Evolutionary conservation across 2,797 vertebrate species (phyloP).

Genomic region (Tarsius wallacei): DNA sequence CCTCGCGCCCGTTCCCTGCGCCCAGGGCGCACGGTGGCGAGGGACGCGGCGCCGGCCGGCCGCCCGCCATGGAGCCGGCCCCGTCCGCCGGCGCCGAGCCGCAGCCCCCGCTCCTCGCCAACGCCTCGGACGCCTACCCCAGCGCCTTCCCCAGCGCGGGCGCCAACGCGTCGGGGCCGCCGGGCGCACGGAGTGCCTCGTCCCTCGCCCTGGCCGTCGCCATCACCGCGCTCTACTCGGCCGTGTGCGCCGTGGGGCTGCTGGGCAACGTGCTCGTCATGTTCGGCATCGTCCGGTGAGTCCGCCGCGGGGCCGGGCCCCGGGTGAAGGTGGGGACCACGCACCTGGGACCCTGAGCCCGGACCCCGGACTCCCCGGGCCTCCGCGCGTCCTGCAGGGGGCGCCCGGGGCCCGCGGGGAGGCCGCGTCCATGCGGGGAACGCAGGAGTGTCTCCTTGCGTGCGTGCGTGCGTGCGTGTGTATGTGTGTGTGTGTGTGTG

Average conservation of each 20-base stretch:
- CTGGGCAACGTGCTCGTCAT: constrained; percentile 97
- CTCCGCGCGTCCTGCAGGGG: not conserved
- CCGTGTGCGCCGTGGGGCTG: constrained; percentile 97
- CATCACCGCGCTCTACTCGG: constrained; percentile 97
- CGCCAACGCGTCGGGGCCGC: constrained; percentile 85
- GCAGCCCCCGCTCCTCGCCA: constrained; percentile 87
- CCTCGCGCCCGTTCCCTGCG: constrained; percentile 55
- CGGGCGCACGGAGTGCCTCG: constrained; percentile 87
- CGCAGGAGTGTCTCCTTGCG: no score
- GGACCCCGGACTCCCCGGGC: rapidly evolving
- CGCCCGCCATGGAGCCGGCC: constrained; percentile 91
- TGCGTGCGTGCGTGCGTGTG: not conserved
- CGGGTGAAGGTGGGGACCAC: not conserved
- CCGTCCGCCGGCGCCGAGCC: constrained; percentile 87
- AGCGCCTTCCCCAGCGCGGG: constrained; percentile 85
- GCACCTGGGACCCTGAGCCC: rapidly evolving
- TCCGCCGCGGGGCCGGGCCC: not conserved
- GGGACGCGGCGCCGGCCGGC: not conserved
- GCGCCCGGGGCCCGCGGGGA: not conserved
- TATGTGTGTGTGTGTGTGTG: not conserved
- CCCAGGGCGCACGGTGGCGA: constrained; percentile 81
- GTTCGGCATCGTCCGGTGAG: constrained; percentile 98
- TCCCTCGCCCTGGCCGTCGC: constrained; percentile 94
- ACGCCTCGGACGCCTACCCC: constrained; percentile 89
- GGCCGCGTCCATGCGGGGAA: not conserved